These are phyloP conservation scores for Megaceryle torquata DNA, from an alignment of 2,113 vertebrate species.

Conservation along the genomic window DNA sequence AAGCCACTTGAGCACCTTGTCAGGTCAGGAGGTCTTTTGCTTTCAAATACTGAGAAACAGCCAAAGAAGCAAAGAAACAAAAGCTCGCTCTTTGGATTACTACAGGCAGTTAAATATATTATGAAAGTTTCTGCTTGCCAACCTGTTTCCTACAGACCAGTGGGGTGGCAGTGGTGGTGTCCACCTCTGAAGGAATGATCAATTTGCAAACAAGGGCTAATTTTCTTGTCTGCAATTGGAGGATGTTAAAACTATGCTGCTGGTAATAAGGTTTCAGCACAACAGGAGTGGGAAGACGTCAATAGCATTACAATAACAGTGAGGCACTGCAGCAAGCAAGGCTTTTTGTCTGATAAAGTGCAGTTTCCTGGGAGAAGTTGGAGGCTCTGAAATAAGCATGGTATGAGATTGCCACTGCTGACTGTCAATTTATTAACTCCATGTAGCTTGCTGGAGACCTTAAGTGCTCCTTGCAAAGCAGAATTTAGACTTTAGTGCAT, in stretches of 20 bases:
- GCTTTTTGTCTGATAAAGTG: conserved; percentile 48
- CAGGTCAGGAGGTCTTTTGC: neutral
- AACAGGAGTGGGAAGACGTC: conserved; percentile 18
- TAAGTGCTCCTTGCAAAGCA: conserved; percentile 23
- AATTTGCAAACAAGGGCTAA: neutral
- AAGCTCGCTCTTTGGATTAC: neutral
- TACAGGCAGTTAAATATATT: neutral
- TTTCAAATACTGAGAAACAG: neutral
- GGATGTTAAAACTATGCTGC: neutral
- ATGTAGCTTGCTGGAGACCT: conserved; percentile 5
- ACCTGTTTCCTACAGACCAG: neutral
- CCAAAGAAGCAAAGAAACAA: neutral
- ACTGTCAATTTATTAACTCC: conserved; percentile 53
- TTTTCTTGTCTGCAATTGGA: neutral
- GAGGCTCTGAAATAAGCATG: conserved; percentile 17
- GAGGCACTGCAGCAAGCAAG: conserved; percentile 10
- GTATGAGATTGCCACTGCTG: conserved; percentile 18
- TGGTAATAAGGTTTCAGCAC: conserved; percentile 37
- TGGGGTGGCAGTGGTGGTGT: neutral
- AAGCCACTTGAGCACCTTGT: neutral
- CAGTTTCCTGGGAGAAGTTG: conserved; percentile 47
- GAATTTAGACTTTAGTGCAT: conserved; percentile 43
- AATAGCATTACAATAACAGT: conserved; percentile 42
- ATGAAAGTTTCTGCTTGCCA: neutral
- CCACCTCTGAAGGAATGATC: neutral